These are phyloP conservation scores for Pipa parva DNA, from an alignment of 2,113 vertebrate genomes.

Conservation along the genomic window DNA sequence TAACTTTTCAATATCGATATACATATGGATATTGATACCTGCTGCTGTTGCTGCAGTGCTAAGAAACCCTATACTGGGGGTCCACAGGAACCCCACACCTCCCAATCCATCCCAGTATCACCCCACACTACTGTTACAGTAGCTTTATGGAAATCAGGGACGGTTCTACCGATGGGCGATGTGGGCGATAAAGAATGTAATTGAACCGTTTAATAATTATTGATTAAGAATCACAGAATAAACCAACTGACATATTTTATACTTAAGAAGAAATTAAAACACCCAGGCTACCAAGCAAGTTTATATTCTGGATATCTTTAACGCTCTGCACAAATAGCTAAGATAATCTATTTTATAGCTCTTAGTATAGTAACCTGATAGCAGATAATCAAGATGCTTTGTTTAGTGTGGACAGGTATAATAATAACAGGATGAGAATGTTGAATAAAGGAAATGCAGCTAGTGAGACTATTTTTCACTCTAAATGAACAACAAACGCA, in stretches of 20 bases:
- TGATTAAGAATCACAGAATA: not conserved
- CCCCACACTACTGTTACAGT: not conserved
- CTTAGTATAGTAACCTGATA: not conserved
- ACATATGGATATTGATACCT: no score
- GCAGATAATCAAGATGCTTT: not conserved
- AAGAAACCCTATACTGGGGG: no score
- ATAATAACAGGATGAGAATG: no score
- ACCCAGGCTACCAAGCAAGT: not conserved
- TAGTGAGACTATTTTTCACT: not conserved
- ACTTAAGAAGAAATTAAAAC: not conserved
- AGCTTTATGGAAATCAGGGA: slow-evolving; percentile 1
- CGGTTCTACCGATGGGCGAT: slow-evolving; percentile 3
- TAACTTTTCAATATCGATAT: no score
- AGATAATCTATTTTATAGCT: not conserved
- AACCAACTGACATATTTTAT: not conserved
- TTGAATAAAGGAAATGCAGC: not conserved
- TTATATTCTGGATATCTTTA: not conserved
- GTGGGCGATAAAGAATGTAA: not conserved
- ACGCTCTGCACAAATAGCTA: not conserved
- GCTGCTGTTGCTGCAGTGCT: no score
- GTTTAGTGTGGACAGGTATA: not conserved
- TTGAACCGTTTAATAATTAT: not conserved
- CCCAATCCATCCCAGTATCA: no score
- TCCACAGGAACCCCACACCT: no score
- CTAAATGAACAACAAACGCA: not conserved